phyloP scores from a whole-genome alignment of 2,113 vertebrate genomes.

The Vicugna pacos region DNA sequence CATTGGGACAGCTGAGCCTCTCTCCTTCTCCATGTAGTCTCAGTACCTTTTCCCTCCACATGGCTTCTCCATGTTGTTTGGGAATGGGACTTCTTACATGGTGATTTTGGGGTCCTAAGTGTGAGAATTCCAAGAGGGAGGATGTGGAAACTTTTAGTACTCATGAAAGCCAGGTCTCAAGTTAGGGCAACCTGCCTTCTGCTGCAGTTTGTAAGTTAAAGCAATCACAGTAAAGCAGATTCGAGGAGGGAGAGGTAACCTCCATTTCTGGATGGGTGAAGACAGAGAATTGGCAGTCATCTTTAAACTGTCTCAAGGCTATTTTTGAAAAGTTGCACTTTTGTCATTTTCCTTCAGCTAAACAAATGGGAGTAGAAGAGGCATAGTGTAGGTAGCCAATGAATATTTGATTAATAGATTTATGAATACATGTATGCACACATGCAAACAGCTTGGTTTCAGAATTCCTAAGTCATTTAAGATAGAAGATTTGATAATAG shows the following conservation, averaged over 20 bases:
- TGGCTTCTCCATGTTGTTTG: not conserved
- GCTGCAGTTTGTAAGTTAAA: not conserved
- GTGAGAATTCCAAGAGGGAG: not conserved
- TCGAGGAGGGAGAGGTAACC: not conserved
- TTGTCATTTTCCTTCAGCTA: conserved; percentile 14
- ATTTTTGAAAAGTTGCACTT: not conserved
- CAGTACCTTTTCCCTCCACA: not conserved
- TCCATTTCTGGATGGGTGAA: conserved; percentile 13
- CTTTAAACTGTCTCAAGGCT: not conserved
- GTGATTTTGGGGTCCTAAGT: not conserved
- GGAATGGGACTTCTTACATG: not conserved
- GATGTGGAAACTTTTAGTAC: not conserved
- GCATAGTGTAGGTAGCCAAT: not conserved
- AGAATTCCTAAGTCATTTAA: not conserved
- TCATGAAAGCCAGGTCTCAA: not conserved
- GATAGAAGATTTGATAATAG: not conserved
- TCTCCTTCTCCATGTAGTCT: not conserved
- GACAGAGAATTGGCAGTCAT: not conserved
- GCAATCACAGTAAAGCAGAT: not conserved
- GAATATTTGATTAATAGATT: not conserved
- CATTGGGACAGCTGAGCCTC: not conserved
- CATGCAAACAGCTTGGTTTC: not conserved
- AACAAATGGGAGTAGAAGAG: not conserved
- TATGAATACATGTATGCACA: not conserved
- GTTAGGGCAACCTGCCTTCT: not conserved